phyloP scores from a whole-genome alignment of 2,888 invertebrate genomes.

The Nasonovia ribisnigri region DNA sequence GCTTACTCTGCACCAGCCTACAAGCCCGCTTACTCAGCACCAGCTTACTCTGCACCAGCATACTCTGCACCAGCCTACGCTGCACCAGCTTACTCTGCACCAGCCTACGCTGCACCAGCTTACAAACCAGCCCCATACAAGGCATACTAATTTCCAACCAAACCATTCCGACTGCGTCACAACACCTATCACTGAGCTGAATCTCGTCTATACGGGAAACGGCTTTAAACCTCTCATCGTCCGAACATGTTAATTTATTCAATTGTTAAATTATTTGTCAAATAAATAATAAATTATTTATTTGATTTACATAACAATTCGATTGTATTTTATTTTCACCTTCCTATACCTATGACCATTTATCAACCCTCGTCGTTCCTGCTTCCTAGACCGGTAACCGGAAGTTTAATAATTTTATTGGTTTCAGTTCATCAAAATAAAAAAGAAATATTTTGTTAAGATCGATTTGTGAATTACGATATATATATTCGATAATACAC shows the following conservation, averaged over 20 bases:
- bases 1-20: background rate
- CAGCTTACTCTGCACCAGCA: conserved; percentile 1
- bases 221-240: background rate
- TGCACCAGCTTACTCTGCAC: background rate
- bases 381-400: background rate
- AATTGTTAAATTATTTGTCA: conserved; percentile 36
- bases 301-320: background rate
- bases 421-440: background rate
- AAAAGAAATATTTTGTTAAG: too few relatives aligned
- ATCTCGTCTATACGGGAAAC: background rate
- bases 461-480: too few relatives aligned
- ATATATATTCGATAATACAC: too few relatives aligned
- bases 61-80: conserved; percentile 26
- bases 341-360: background rate
- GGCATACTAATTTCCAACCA: conserved; percentile 22
- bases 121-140: conserved; percentile 61
- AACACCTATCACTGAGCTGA: background rate
- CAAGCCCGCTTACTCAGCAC: too few relatives aligned
- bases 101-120: conserved; percentile 54
- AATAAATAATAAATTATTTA: conserved; percentile 35
- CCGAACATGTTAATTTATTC: conserved; percentile 51
- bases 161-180: background rate
- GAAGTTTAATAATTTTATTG: background rate
- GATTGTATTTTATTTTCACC: background rate
- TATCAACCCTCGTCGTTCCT: background rate